Evolutionary conservation across 2,888 invertebrate species (phyloP).

Genomic region (Elmis aenea): DNA sequence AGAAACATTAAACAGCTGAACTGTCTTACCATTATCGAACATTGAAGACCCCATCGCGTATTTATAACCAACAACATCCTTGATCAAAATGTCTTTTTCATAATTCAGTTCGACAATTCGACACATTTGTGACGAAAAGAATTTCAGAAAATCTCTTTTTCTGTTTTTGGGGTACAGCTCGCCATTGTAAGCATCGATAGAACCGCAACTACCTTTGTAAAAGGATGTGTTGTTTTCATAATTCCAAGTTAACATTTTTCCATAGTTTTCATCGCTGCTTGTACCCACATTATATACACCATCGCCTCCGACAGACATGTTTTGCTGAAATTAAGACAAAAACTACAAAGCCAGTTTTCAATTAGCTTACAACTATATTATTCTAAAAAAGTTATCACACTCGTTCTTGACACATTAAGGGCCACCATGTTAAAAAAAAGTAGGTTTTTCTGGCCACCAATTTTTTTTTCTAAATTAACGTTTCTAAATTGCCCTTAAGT

Average conservation of each 20-base stretch:
- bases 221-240: slow-evolving; percentile 52
- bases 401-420: not conserved
- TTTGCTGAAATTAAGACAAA: slow-evolving; percentile 62
- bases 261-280: slow-evolving; percentile 63
- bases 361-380: no score
- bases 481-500: no score
- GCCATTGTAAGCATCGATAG: slow-evolving; percentile 68
- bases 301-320: slow-evolving; percentile 65
- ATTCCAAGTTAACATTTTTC: slow-evolving; percentile 70
- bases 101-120: slow-evolving; percentile 61
- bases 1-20: no score
- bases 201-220: slow-evolving; percentile 53
- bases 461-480: no score
- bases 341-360: slow-evolving; percentile 19
- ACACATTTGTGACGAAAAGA: slow-evolving; percentile 75
- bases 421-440: no score
- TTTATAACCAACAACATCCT: slow-evolving; percentile 62
- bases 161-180: slow-evolving; percentile 72
- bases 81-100: slow-evolving; percentile 51
- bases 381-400: no score
- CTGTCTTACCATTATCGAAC: slow-evolving; percentile 62
- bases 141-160: slow-evolving; percentile 51
- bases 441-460: no score
- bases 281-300: slow-evolving; percentile 74
- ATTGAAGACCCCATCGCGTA: slow-evolving; percentile 59